Evolutionary conservation across 2,113 vertebrate species (phyloP), one percentile per base, ranked within the genome.

Genomic region (Labrus mixtus): DNA sequence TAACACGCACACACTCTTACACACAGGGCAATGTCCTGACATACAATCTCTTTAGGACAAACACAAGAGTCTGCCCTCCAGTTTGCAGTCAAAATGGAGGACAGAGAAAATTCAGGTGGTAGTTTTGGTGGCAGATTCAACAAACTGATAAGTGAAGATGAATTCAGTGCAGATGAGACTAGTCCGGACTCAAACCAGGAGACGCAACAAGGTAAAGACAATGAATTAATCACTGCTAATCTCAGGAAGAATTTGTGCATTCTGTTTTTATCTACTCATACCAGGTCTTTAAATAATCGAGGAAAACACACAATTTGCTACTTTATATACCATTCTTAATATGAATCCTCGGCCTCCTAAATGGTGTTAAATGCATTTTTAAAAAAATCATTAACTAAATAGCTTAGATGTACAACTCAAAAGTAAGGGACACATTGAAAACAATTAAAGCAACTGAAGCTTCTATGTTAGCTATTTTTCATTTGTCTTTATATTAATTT

Each of bases 11-110:
- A 64, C 54, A 74, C 20, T 50, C 54, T 55, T 46, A 66, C 51
- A 57, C 25, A 48, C 43, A 73, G 85, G 84, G 75, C 88, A 91
- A 92, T 71, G 88, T 85, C 88, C 89, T 77, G 4, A 73, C 74
- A 87, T 86, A 82, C 73, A 81, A 10, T 66, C 80, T 51, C 71
- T 73, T 8, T 29, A 10, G 15, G 23, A 60, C 48, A 53, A 37
- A 60, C 59, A 37, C 5, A 5, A 29, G 53, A 25, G 58, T 45
- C 64, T 43, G 16, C 22, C 60, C 22, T 77, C 56, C 53, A 61
- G 16, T 61, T 16, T n/a, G 48, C 67, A 54, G 73, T 29, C 62
- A 88, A 83, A 68, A 93, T 92, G 92, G 86, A 82, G 56, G 72
- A 76, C 29, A 15, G 3, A 19, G 66, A 51, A 60, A 78, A 10